phyloP scores from a whole-genome alignment of 2,113 vertebrate species.

The Hydrochoerus hydrochaeris region DNA sequence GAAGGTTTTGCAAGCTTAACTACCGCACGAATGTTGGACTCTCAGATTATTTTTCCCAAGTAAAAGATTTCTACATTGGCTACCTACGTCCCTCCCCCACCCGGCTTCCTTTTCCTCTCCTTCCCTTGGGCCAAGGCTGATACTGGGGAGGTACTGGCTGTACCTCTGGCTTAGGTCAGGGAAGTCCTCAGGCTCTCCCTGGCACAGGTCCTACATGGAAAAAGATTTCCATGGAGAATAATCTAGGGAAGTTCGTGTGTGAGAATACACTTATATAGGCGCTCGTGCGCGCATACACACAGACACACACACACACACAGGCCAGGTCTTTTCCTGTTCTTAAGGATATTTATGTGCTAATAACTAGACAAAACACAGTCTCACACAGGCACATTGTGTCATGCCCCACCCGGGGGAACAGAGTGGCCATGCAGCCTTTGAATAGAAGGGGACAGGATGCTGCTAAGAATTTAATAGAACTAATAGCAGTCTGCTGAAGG shows the following conservation, averaged over 20 bases:
- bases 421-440: not conserved
- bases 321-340: conserved; percentile 55
- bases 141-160: not conserved
- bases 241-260: conserved; percentile 69
- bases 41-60: conserved; percentile 30
- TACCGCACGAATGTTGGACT: not conserved
- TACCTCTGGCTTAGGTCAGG: conserved; percentile 72
- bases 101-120: not conserved
- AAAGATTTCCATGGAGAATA: conserved; percentile 79
- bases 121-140: conserved; percentile 14
- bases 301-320: not conserved
- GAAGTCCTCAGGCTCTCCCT: conserved; percentile 80
- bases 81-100: not conserved
- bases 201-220: conserved; percentile 63
- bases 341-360: conserved; percentile 53
- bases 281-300: not conserved
- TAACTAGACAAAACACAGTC: conserved; percentile 21
- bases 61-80: not conserved
- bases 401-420: not conserved
- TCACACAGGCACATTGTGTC: not conserved
- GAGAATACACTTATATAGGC: not conserved
- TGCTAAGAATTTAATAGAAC: conserved; percentile 39
- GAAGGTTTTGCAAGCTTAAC: not conserved
- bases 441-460: not conserved
- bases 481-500: not conserved